Evolutionary conservation across 1,140 invertebrate genomes (phyloP), one percentile per base, ranked within the genome.

Genomic region (Drosophila nigromelanica): DNA sequence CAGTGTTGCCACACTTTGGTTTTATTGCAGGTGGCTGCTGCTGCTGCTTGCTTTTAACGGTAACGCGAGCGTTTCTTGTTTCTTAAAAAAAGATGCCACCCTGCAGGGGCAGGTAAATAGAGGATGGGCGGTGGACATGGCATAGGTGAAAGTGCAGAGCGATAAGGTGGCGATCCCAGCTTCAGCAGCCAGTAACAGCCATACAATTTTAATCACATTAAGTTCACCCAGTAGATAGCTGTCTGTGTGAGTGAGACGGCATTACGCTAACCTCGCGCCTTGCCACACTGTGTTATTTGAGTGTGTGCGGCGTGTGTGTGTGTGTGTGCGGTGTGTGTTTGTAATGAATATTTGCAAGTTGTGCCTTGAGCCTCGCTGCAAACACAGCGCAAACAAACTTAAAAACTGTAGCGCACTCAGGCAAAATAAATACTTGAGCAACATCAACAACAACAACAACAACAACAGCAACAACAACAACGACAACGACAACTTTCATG

Each of bases 201-300:
- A 87, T 86, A 87, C 82, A 86, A 86, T 86, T 86, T 87, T 86
- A 86, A 86, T 86, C 82, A 86, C 82, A 86, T 86, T 86, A 86
- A 87, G 82, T 86, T 87, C 56, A 72, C 75, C 67, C 68, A 70
- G 63, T 73, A 67, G 50, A 76, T 56, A 37, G 56, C 58, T 15
- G 15, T 39, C 10, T 55, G 63, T 47, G 48, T 51, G 50, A 40
- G 64, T 14, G 56, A 68, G 64, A 24, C 2, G 39, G 50, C 11
- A 30, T 39, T 37, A 37, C 58, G 48, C 50, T 45, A 67, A 76
- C 58, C 69, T 58, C 18, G 48, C 52, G 35, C 21, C 11, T 10
- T 11, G 43, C 30, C 3, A 2, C 35, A 1, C 0, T 42, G 5
- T 27, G 33, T 7, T 51, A 8, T 58, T 37, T 56, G 8, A 39